A percentile compares a stretch with the other conserved stretches of the same genome.
These are phyloP conservation scores for Epirrita christyi DNA, from an alignment of 2,888 invertebrate genomes.

Conservation along the genomic window DNA sequence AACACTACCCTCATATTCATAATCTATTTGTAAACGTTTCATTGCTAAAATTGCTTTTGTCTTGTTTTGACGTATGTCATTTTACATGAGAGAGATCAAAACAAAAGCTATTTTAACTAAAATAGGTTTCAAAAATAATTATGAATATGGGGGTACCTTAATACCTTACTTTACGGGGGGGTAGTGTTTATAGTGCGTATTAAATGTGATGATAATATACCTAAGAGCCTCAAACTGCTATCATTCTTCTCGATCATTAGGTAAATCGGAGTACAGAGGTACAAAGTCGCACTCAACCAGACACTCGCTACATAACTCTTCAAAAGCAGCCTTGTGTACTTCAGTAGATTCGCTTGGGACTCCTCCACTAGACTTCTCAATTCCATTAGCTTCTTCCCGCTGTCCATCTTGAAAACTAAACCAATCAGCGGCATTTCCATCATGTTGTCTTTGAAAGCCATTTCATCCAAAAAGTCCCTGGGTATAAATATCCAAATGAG, in stretches of 20 bases:
- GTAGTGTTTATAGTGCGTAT: too few species aligned
- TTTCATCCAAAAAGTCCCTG: slow-evolving; percentile 58
- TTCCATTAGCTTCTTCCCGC: slow-evolving; percentile 50
- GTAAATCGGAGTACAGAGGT: slow-evolving; percentile 66
- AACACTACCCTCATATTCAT: too few species aligned
- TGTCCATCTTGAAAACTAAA: slow-evolving; percentile 42
- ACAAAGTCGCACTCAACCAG: slow-evolving; percentile 61
- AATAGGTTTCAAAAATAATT: too few species aligned
- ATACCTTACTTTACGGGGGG: too few species aligned
- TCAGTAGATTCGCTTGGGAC: slow-evolving; percentile 59
- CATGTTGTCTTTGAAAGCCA: slow-evolving; percentile 62
- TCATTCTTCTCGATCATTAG: slow-evolving; percentile 59
- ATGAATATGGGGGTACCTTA: too few species aligned
- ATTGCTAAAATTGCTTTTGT: too few species aligned
- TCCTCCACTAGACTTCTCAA: slow-evolving; percentile 56
- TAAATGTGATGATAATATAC: slow-evolving; percentile 42
- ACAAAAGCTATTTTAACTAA: too few species aligned
- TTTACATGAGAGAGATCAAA: too few species aligned
- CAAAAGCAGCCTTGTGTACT: slow-evolving; percentile 56
- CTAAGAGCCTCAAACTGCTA: slow-evolving; percentile 61
- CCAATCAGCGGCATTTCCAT: slow-evolving; percentile 64
- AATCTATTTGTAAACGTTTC: too few species aligned
- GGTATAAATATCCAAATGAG: too few species aligned
- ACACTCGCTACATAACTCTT: slow-evolving; percentile 60
- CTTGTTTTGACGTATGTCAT: too few species aligned